Base-by-base conservation (phyloP, 2,113 vertebrate genomes). In the Pelecanus crispus region DNA sequence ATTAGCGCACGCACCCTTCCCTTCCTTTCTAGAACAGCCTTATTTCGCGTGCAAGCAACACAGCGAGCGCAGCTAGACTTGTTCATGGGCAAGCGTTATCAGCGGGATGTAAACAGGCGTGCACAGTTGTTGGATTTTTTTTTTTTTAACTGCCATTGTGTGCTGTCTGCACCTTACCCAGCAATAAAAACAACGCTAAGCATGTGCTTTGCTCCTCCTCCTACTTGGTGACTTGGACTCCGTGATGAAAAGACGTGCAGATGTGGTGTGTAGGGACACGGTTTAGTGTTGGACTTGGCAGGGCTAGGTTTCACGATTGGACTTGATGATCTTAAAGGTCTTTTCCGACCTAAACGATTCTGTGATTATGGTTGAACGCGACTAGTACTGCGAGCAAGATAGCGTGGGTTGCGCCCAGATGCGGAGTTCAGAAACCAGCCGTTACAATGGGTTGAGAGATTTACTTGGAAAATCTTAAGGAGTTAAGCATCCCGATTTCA, bases 191-290 rank as follows among this genome's bases (percentile, higher is more conserved):
- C 71, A 94, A 47, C 5, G 66, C 19, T 16, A 15, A 67, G 78
- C 73, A 29, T 80, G 85, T 88, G 68, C 82, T 83, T 77, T 36
- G 86, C 86, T 93, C 71, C 82, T 94, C 94, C 67, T 90, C 31
- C 45, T 25, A 0, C 47, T 49, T 4, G 34, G 31, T 20, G 85
- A 5, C 56, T 61, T 61, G 92, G 77, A 17, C 81, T 66, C 0
- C 44, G 61, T 32, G 81, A 19, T 73, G 20, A 44, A 13, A 44
- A 44, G 42, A 44, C 42, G 14, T 12, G 42, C 14, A 12, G 42
- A 44, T 13, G 42, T 13, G 42, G 42, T 44, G 42, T 13, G 12
- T 44, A 44, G 42, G 10, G 42, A 44, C 42, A 15, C 14, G 42
- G 42, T 12, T 44, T 44, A 44, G 42, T 44, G 42, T 11, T 44